Evolutionary conservation across 2,888 invertebrate species (phyloP).

Genomic region (Thymelicus acteon): DNA sequence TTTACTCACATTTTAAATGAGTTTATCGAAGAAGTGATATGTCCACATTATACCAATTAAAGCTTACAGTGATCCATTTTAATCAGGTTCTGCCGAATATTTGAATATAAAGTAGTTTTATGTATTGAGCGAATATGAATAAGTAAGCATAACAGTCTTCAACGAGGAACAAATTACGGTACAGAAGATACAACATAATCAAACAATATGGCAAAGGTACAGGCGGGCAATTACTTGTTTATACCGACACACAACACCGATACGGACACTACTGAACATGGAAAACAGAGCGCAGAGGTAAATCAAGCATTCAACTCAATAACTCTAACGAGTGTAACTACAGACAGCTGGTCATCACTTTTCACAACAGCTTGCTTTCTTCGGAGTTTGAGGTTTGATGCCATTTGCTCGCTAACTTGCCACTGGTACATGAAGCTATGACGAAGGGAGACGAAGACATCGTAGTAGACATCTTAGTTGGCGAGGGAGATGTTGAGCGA

Average conservation of each 20-base stretch:
- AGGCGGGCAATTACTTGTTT: slow-evolving; percentile 61
- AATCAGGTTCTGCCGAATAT: slow-evolving; percentile 45
- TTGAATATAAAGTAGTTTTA: slow-evolving; percentile 41
- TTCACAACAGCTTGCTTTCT: background rate
- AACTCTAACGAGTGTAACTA: slow-evolving; percentile 53
- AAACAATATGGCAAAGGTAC: slow-evolving; percentile 45
- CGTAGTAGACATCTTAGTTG: slow-evolving; percentile 61
- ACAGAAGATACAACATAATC: slow-evolving; percentile 44
- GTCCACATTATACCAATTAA: slow-evolving; percentile 71
- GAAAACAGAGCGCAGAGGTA: slow-evolving; percentile 45
- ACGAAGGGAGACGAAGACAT: background rate
- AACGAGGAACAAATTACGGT: slow-evolving; percentile 43
- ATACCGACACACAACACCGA: slow-evolving; percentile 61
- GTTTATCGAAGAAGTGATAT: slow-evolving; percentile 61
- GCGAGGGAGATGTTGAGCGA: slow-evolving; percentile 90
- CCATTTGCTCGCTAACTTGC: background rate
- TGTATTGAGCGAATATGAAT: slow-evolving; percentile 37
- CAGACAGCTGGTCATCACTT: background rate
- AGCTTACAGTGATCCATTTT: slow-evolving; percentile 60
- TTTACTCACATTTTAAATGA: slow-evolving; percentile 44
- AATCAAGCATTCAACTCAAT: slow-evolving; percentile 24
- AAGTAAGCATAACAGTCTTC: slow-evolving; percentile 44
- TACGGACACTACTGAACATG: slow-evolving; percentile 60
- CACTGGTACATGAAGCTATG: slow-evolving; percentile 26
- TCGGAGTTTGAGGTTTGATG: background rate